Evolutionary conservation across 1,140 invertebrate genomes (phyloP), one percentile per base, ranked within the genome.

Genomic region (Sitodiplosis mosellana): DNA sequence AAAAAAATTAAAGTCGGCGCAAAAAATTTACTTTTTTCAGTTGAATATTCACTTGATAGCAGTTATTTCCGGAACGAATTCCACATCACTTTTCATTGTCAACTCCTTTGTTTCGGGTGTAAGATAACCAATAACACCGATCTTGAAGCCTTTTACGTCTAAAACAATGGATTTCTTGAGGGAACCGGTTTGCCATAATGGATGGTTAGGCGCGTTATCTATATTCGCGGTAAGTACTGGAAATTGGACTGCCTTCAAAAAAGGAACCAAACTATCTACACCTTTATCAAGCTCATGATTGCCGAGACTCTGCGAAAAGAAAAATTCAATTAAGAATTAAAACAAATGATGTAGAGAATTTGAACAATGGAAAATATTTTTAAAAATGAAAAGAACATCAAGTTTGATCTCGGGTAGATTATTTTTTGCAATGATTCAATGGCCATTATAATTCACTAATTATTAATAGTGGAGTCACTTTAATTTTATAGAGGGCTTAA

Each of bases 241-340:
- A 51, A 80, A 83, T 0, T 70, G 69, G 2, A 79, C 64, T 36
- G 75, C 73, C 19, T 80, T 64, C 8, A 93, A 63, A 60, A 88
- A 92, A 2, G 83, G 80, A 14, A 78, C 69, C 2, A 94, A 59
- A 11, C 81, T 84, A 1, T 63, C 60, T 0, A 86, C 67, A 1
- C 83, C 83, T 47, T 84, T 74, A 59, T 94, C 91, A 57, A 96
- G 93, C 65, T 96, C 91, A 56, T 95, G 91, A 58, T 95, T 96
- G 18, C 91, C 91, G 46, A 95, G 67, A 14, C 78, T 80, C 87
- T 92, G 27, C 10, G 27, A 27, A 27, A 27, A 27, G 10, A 27
- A 3, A 27, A 27, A 27, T 5, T 27, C 27, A 27, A 27, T 27
- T n/a, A 27, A 27, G 3, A 27, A 27, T 27, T 27, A n/a, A n/a